Percentiles rank a stretch among this genome's conserved stretches.
Conservation (phyloP, 2,797 vertebrate genomes). For the Danio aesculapii region DNA sequence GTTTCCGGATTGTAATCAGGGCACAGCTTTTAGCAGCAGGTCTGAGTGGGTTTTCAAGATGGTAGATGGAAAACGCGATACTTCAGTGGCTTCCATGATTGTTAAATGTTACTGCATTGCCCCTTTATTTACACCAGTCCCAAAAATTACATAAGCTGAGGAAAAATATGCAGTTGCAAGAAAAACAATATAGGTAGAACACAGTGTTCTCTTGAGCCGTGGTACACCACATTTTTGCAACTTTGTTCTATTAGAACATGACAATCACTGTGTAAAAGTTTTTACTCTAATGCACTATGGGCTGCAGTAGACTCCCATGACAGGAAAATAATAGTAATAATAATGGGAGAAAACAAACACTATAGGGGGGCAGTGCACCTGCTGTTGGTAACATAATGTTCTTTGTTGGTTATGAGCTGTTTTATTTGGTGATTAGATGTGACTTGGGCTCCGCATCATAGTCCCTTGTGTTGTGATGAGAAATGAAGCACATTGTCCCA, state of each 20-base stretch:
- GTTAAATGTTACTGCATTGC: not conserved
- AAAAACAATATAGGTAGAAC: not conserved
- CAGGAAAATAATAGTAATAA: not conserved
- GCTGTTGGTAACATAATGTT: slow-evolving; percentile 6
- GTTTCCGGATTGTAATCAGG: not conserved
- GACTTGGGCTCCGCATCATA: slow-evolving; percentile 13
- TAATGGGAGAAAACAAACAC: slow-evolving; percentile 2
- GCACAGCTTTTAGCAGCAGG: not conserved
- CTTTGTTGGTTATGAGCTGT: slow-evolving; percentile 29
- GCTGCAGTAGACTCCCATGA: not conserved
- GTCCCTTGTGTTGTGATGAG: not conserved
- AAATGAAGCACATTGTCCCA: slow-evolving; percentile 24
- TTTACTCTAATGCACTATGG: not conserved
- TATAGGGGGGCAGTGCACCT: not conserved
- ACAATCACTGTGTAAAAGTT: not conserved
- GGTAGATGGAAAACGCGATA: not conserved
- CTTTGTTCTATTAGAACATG: not conserved
- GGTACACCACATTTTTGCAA: not conserved
- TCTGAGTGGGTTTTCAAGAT: not conserved
- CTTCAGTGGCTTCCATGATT: not conserved
- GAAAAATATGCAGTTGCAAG: not conserved
- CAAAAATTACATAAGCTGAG: not conserved
- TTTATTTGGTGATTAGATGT: slow-evolving; percentile 39
- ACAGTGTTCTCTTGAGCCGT: not conserved
- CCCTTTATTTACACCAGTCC: not conserved